A percentile compares a stretch with the other conserved stretches of the same genome.
Evolutionary conservation across 2,888 invertebrate genomes (phyloP).

Genomic region (Caenorhabditis macrosperma): DNA sequence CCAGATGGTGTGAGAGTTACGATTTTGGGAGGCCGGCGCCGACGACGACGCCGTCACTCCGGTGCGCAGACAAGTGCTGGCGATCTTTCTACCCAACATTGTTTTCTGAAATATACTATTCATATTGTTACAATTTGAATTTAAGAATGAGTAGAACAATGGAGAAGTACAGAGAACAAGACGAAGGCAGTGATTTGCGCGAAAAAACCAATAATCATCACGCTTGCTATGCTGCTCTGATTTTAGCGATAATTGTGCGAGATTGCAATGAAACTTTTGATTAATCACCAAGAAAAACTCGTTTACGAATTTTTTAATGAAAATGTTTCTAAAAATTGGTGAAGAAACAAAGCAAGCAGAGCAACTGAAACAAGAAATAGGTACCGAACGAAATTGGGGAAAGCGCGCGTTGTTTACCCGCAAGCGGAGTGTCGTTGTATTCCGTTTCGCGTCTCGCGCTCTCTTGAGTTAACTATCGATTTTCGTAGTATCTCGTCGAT

Average conservation of each 20-base stretch:
- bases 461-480: constrained; percentile 3
- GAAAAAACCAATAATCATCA: neutral
- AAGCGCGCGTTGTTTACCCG: constrained; percentile 19
- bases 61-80: constrained; percentile 36
- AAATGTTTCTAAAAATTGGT: neutral
- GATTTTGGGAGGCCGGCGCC: constrained; percentile 52
- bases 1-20: constrained; percentile 78
- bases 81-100: constrained; percentile 62
- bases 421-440: constrained; percentile 29
- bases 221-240: too few species aligned
- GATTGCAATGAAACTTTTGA: neutral
- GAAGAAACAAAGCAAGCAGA: neutral
- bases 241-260: neutral
- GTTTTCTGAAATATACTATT: constrained; percentile 14
- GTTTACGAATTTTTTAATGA: neutral
- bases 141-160: neutral
- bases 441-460: neutral
- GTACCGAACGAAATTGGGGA: constrained; percentile 44
- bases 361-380: constrained; percentile 7
- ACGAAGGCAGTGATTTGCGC: too few species aligned
- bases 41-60: constrained; percentile 40
- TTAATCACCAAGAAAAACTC: too few species aligned
- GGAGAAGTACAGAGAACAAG: too few species aligned
- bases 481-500: neutral
- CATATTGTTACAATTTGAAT: neutral